Evolutionary conservation across 2,888 invertebrate genomes (phyloP), one percentile per base, ranked within the genome.

Genomic region (Chrysina gloriosa): DNA sequence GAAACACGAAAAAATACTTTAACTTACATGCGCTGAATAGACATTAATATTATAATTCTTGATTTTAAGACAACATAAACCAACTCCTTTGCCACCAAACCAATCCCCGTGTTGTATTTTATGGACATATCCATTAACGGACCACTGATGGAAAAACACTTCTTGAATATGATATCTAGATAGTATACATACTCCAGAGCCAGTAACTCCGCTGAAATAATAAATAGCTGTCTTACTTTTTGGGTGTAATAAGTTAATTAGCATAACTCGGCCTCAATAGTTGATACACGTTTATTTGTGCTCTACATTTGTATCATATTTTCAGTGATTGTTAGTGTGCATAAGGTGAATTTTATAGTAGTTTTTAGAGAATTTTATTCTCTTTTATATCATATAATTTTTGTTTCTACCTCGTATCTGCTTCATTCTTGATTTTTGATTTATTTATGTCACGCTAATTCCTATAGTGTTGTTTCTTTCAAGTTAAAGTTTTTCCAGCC

Each of bases 41-140:
- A 98, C 85, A 83, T 97, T 93, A 63, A 98, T 85, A 58, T 85
- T 84, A 72, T 89, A 85, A 68, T 91, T 89, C 25, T 89, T 85
- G 68, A 90, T 85, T 74, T 88, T 86, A 42, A 96, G 86, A 76
- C 89, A 88, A 78, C 94, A 95, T 19, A 96, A 84, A 1, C 95
- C 96, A 39, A 96, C 90, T 7, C 96, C 97, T 86, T 99, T 99
- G 2, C 98, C 98, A 36, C 97, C 98, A 84, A 96, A 98, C 99
- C 99, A 99, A 82, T 99, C 99, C 0, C 96, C 98, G 81, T 98
- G 98, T 72, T 95, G 94, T 70, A 97, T 85, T 84, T 95, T 94
- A 84, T 97, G 94, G 47, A 97, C 92, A 80, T 97, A 98, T 2
- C 99, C 99, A 85, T 99, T 99, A n/a, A 99, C 86, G 14, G 96